A percentile compares a stretch with the other conserved stretches of the same genome.
phyloP scores from a whole-genome alignment of 2,888 invertebrate species.

The Andrena chrysosceles region DNA sequence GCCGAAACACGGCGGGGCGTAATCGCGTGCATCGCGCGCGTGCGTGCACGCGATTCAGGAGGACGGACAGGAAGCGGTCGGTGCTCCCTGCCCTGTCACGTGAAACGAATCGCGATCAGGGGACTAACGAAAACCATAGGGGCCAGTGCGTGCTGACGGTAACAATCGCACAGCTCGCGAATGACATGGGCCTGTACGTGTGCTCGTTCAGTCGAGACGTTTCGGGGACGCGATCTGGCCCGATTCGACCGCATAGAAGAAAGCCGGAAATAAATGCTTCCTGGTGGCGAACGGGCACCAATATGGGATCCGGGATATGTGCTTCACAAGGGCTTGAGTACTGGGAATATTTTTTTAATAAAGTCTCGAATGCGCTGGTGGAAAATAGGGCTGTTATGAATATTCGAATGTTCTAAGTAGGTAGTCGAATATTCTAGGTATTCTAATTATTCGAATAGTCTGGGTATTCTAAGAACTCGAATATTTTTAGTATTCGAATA shows the following conservation, averaged over 20 bases:
- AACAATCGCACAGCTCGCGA: constrained; percentile 53
- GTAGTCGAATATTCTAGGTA: no score
- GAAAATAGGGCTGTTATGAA: no score
- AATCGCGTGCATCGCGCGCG: constrained; percentile 30
- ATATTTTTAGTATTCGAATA: no score
- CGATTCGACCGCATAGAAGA: constrained; percentile 32
- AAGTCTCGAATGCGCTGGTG: no score
- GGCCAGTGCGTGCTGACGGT: constrained; percentile 46
- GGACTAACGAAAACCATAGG: constrained; percentile 38
- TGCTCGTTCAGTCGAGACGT: constrained; percentile 17
- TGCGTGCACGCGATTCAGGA: constrained; percentile 39
- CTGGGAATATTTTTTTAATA: no score
- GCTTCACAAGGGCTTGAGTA: no score
- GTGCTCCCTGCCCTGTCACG: constrained; percentile 65
- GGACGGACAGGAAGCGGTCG: constrained; percentile 72
- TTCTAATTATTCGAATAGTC: no score
- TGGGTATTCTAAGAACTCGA: no score
- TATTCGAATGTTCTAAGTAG: no score
- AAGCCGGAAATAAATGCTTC: constrained; percentile 47
- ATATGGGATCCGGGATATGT: no score
- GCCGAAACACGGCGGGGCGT: constrained; percentile 8
- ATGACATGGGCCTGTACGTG: constrained; percentile 42
- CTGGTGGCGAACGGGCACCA: not conserved
- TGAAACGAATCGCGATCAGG: constrained; percentile 29
- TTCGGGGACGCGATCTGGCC: constrained; percentile 10